These are phyloP conservation scores for Drosophila limbata DNA, from an alignment of 2,888 invertebrate species.

Conservation along the genomic window DNA sequence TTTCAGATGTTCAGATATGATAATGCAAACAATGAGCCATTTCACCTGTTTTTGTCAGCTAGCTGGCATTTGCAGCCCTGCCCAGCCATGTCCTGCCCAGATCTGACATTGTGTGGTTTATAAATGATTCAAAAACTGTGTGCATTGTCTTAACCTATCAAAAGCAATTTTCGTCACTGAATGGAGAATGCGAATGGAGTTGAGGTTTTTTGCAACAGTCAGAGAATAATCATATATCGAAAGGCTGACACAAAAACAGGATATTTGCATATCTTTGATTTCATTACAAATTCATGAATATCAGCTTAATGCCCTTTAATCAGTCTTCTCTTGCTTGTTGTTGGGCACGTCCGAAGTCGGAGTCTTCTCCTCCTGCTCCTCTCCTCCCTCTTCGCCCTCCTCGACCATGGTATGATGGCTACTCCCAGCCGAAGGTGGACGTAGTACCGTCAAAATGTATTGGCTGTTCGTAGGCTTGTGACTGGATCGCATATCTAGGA, in stretches of 20 bases:
- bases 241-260: neutral
- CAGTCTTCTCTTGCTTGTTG: conserved; percentile 39
- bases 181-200: conserved; percentile 25
- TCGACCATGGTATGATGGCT: conserved; percentile 6
- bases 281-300: conserved; percentile 2
- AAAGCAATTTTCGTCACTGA: conserved; percentile 49
- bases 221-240: conserved; percentile 14
- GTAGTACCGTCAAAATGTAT: conserved; percentile 58
- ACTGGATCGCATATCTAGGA: conserved; percentile 48
- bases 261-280: conserved; percentile 13
- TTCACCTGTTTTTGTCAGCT: conserved; percentile 37
- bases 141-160: conserved; percentile 66
- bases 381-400: conserved; percentile 15
- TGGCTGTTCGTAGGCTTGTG: conserved; percentile 32
- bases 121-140: conserved; percentile 49
- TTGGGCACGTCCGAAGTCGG: conserved; percentile 2
- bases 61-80: conserved; percentile 12
- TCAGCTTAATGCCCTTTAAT: conserved; percentile 13
- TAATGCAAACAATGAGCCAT: conserved; percentile 66
- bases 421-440: conserved; percentile 43
- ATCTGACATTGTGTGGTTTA: conserved; percentile 37
- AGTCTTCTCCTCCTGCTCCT: neutral
- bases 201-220: conserved; percentile 11
- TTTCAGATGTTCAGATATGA: conserved; percentile 68
- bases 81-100: neutral